These are phyloP conservation scores for Allophyes oxyacanthae DNA, from an alignment of 2,888 invertebrate genomes.

Conservation along the genomic window DNA sequence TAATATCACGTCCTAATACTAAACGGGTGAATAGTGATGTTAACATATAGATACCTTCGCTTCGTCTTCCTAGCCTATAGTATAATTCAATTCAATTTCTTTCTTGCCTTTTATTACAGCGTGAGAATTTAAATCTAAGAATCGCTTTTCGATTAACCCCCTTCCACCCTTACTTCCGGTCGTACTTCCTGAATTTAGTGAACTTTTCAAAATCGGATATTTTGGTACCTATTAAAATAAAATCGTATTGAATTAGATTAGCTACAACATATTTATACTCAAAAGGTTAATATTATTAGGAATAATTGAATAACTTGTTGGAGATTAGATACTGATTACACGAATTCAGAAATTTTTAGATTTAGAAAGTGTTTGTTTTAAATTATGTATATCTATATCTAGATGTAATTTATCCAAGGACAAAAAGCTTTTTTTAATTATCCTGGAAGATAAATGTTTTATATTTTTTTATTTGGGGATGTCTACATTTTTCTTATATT, in stretches of 20 bases:
- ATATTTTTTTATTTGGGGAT: no score
- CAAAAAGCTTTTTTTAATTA: no score
- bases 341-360: no score
- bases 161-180: slow-evolving; percentile 34
- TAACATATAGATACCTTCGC: no score
- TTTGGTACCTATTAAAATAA: slow-evolving; percentile 6
- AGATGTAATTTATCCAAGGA: no score
- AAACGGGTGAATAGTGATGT: slow-evolving; percentile 19
- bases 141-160: slow-evolving; percentile 26
- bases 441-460: no score
- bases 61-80: neutral
- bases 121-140: slow-evolving; percentile 28
- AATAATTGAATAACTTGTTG: no score
- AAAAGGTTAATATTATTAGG: no score
- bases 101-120: slow-evolving; percentile 9
- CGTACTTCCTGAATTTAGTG: slow-evolving; percentile 37
- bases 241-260: neutral
- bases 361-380: no score
- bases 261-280: no score
- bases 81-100: slow-evolving; percentile 16
- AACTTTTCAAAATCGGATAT: slow-evolving; percentile 19
- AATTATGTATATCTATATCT: no score
- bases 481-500: neutral
- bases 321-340: no score
- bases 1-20: slow-evolving; percentile 24